Evolutionary conservation across 2,888 invertebrate genomes (phyloP).

Genomic region (Melitaea athalia): DNA sequence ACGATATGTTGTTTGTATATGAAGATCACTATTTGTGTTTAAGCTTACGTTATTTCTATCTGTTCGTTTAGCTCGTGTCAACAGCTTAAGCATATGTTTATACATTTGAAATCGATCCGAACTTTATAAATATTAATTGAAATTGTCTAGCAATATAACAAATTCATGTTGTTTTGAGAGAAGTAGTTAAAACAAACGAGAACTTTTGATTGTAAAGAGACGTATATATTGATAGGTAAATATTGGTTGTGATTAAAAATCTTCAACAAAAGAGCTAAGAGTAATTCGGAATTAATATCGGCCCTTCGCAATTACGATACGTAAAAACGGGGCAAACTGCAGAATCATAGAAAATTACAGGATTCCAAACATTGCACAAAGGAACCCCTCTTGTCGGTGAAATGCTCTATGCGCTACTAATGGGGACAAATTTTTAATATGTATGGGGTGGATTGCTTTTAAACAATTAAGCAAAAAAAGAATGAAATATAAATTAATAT

Average conservation of each 20-base stretch:
- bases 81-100: slow-evolving; percentile 47
- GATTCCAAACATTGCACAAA: slow-evolving; percentile 73
- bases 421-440: slow-evolving; percentile 78
- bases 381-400: slow-evolving; percentile 59
- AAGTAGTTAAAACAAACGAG: not conserved
- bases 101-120: slow-evolving; percentile 19
- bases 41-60: slow-evolving; percentile 59
- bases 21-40: slow-evolving; percentile 66
- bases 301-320: slow-evolving; percentile 61
- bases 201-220: not conserved
- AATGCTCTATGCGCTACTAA: slow-evolving; percentile 60
- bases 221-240: slow-evolving; percentile 45
- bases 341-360: slow-evolving; percentile 77
- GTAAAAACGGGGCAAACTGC: slow-evolving; percentile 67
- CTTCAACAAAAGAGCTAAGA: slow-evolving; percentile 63
- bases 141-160: not conserved
- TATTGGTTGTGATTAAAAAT: slow-evolving; percentile 71
- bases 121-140: slow-evolving; percentile 4
- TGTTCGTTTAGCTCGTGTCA: slow-evolving; percentile 61
- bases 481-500: slow-evolving; percentile 37
- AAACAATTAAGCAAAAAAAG: slow-evolving; percentile 56
- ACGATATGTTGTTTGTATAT: slow-evolving; percentile 66
- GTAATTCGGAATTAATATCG: slow-evolving; percentile 68
- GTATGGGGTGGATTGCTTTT: slow-evolving; percentile 68
- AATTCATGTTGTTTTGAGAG: not conserved